Evolutionary conservation across 2,797 vertebrate genomes (phyloP), one percentile per base, ranked within the genome.

Genomic region (Sebastes matsubarae): DNA sequence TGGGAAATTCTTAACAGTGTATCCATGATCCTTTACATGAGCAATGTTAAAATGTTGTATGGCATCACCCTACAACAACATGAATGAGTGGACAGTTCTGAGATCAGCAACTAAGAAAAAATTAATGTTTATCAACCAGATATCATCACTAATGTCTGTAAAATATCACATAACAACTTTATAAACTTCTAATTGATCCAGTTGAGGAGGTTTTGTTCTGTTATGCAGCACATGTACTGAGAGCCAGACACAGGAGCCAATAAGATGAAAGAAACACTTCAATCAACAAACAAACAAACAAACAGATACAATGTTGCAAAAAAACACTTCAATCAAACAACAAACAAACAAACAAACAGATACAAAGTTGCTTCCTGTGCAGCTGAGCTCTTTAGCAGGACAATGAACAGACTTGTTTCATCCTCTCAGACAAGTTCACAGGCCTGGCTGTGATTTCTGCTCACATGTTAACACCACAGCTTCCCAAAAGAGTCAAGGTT

Each of bases 391-490:
- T 11, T 12, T 11, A 10, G 71, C 6, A 50, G 81, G 86, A 91
- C 91, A 93, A 92, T 93, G 88, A 76, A n/a, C 59, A 34, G 65
- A 72, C 87, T 88, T 85, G 92, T 92, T 76, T 85, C 68, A 90
- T 90, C 87, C 67, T 64, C 85, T 64, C 34, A 20, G 20, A 11
- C 73, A 77, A 81, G 74, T 87, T 81, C 87, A 86, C 66, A 77
- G 84, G 89, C 88, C 88, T 42, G 81, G 68, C 71, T 20, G 86
- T 82, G 89, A 90, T 36, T 88, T 88, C 29, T 75, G 82, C 61
- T 52, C 64, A 18, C 70, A 14, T 75, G 68, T 77, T 54, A 29
- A 59, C 50, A 11, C 12, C 30, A 10, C n/a, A 38, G 24, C 25
- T 9, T 67, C 54, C 50, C 7, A 46, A 27, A 25, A 27, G 3